A percentile compares a stretch with the other conserved stretches of the same genome.
Evolutionary conservation across 1,140 invertebrate genomes (phyloP).

Genomic region (Zaprionus nigranus): DNA sequence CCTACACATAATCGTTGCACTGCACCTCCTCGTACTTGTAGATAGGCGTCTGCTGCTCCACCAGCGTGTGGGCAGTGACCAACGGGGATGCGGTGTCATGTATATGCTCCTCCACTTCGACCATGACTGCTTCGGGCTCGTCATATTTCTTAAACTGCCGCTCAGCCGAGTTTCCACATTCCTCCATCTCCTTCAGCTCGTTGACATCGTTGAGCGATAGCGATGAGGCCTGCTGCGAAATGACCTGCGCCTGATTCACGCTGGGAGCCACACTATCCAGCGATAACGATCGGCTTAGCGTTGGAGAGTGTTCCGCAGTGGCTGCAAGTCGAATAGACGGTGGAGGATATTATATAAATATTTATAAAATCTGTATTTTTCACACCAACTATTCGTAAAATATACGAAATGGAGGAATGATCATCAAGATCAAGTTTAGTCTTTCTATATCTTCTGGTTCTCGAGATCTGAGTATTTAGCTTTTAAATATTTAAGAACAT

Average conservation of each 20-base stretch:
- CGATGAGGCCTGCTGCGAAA: slow-evolving; percentile 88
- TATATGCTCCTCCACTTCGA: slow-evolving; percentile 89
- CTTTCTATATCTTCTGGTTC: no score
- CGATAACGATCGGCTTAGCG: slow-evolving; percentile 88
- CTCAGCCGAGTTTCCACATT: slow-evolving; percentile 79
- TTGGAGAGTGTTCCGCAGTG: slow-evolving; percentile 70
- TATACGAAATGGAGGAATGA: no score
- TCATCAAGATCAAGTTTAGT: no score
- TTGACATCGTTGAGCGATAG: slow-evolving; percentile 89
- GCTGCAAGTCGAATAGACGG: slow-evolving; percentile 18
- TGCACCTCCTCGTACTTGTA: slow-evolving; percentile 87
- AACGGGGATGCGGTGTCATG: slow-evolving; percentile 88
- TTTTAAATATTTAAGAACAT: no score
- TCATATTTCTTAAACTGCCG: slow-evolving; percentile 84
- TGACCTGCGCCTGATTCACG: slow-evolving; percentile 80
- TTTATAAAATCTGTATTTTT: no score
- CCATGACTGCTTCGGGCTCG: slow-evolving; percentile 88
- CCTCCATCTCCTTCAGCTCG: slow-evolving; percentile 85
- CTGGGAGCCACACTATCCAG: slow-evolving; percentile 88
- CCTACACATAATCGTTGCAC: slow-evolving; percentile 78
- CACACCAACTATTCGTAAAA: no score
- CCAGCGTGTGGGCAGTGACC: slow-evolving; percentile 86
- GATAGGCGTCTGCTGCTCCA: slow-evolving; percentile 88
- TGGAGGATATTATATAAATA: not conserved
- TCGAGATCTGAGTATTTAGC: no score